Evolutionary conservation across 2,888 invertebrate genomes (phyloP).

Genomic region (Synanthedon vespiformis): DNA sequence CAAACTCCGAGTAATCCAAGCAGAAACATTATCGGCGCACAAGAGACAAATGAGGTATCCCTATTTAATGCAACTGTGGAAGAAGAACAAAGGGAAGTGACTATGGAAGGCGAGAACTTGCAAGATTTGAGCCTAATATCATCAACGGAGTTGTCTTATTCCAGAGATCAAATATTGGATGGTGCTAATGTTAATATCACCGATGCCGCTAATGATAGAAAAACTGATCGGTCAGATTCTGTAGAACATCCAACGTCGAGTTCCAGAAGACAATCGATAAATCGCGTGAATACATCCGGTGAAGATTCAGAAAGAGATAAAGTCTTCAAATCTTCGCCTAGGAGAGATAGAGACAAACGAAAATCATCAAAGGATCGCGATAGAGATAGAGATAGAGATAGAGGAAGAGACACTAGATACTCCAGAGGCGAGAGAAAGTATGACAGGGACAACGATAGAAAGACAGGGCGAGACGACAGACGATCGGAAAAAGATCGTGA

Average conservation of each 20-base stretch:
- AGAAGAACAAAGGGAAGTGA: constrained; percentile 63
- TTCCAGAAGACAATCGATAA: constrained; percentile 39
- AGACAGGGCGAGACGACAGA: constrained; percentile 31
- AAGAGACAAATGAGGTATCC: constrained; percentile 28
- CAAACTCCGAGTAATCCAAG: constrained; percentile 31
- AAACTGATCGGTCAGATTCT: constrained; percentile 38
- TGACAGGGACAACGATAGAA: constrained; percentile 34
- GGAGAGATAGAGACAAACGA: constrained; percentile 40
- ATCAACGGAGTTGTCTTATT: constrained; percentile 38
- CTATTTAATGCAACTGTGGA: constrained; percentile 29
- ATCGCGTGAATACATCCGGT: constrained; percentile 45
- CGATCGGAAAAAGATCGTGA: constrained; percentile 29
- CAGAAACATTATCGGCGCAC: constrained; percentile 33
- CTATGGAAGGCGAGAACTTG: constrained; percentile 72
- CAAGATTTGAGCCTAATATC: constrained; percentile 52
- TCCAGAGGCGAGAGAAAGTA: constrained; percentile 43
- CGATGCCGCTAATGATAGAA: constrained; percentile 28
- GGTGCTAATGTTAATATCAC: constrained; percentile 46
- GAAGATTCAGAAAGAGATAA: constrained; percentile 59
- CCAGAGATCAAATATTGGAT: constrained; percentile 63
- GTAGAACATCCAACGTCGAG: constrained; percentile 33
- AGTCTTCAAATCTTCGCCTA: constrained; percentile 42
- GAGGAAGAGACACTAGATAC: constrained; percentile 34
- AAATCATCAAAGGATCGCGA: constrained; percentile 33
- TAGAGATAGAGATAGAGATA: constrained; percentile 36